Base-by-base conservation (phyloP, 2,113 vertebrate genomes). In the Alligator mississippiensis region DNA sequence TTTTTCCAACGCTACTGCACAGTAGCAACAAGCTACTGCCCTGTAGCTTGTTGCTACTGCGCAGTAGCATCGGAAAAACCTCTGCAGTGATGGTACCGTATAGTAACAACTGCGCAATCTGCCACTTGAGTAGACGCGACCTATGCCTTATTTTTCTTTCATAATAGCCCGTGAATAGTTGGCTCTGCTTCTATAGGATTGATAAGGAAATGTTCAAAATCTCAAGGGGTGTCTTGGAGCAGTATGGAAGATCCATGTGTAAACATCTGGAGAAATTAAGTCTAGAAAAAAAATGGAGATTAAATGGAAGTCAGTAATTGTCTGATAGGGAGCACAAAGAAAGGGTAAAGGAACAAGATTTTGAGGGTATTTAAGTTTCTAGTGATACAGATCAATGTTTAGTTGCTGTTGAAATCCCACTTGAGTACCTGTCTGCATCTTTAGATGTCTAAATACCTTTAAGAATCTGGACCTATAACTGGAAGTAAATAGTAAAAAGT, bases 211-310 rank as follows among this genome's bases (percentile, higher is more conserved):
- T 94, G 91, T 11, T 90, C 86, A 61, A 54, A 8, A 2, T 86
- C 88, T n/a, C 4, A 1, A 93, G 94, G 90, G 91, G 64, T 24
- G 89, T 87, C 92, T 80, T 47, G 88, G 6, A 3, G 85, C 59
- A 82, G 89, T 80, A 90, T 84, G 90, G 92, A 89, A 81, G 63
- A 55, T 89, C 94, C 92, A 85, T 78, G 75, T 47, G 12, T 74
- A 92, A 89, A 82, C 25, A 76, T 1, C 2, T 59, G 82, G 13
- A 66, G 74, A 92, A 95, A 93, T 18, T 76, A 61, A 93, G 90
- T 81, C 92, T 91, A 92, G 90, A 92, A 93, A 80, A 47, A 82
- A 88, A 94, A 88, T 28, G 25, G 62, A 87, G 94, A 85, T 93
- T 80, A 85, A 95, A 90, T 28, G 82, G 91, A 74, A 89, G 91